Base-by-base conservation (phyloP, 2,113 vertebrate species). In the Colaptes auratus region DNA sequence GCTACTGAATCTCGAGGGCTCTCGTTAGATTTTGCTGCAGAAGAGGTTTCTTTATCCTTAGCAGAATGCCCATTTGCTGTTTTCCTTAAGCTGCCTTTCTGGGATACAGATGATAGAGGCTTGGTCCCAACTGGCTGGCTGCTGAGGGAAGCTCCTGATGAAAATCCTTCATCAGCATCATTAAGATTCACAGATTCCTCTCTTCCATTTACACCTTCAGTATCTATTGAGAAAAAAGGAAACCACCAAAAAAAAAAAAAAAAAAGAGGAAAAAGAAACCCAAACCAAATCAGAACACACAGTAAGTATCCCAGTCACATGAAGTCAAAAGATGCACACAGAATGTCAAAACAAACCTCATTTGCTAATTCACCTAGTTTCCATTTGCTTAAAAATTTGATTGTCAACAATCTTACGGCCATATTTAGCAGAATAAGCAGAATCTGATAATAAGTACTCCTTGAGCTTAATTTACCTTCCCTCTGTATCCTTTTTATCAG, bases 121-220 rank as follows among this genome's bases (percentile, higher is more conserved):
- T 98, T 99, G 97, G 98, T 98, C 88, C 98, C 98, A 52, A 97
- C 89, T 91, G 99, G 99, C 96, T 99, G 99, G 97, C 99, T 99
- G 98, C 99, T 99, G 97, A 99, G 99, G 21, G 99, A 99, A 21
- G 98, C 99, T 85, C 99, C 99, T 2, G 99, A 99, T 80, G 99
- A 99, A 98, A 99, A 99, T 44, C 99, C 99, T 97, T 99, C 99
- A 36, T 99, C 99, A 27, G 99, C 98, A 97, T 99, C 99, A 72
- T 99, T 99, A 66, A 98, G 85, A 95, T 98, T 99, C 97, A 98
- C 96, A 74, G 98, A 98, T 36, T 99, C 99, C 33, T 99, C 98
- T 78, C 98, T 99, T 74, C 98, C 98, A 63, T 98, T 99, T 96
- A 99, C 91, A 73, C 98, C 98, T 25, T 99, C 99, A 63, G 97